These are phyloP conservation scores for Casuarius casuarius DNA, from an alignment of 2,113 vertebrate species.

Conservation along the genomic window DNA sequence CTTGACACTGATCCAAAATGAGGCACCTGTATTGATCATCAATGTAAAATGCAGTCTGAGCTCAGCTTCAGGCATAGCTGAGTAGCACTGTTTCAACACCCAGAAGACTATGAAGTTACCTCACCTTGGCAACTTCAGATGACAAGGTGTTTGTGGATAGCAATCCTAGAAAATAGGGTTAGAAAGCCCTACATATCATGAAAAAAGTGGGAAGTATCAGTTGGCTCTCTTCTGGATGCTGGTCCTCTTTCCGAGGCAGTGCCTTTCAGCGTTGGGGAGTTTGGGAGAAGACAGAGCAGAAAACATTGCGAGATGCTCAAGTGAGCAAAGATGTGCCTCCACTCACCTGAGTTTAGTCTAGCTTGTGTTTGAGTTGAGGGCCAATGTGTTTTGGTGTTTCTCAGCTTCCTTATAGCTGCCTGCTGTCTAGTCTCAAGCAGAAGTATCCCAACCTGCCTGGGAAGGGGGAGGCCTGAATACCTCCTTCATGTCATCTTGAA, in stretches of 20 bases:
- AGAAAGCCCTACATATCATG: rapidly evolving
- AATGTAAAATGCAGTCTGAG: no score
- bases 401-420: background rate
- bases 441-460: no score
- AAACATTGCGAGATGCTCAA: rapidly evolving
- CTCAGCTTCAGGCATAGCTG: no score
- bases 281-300: background rate
- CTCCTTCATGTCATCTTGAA: background rate
- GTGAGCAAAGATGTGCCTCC: background rate
- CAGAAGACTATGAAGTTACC: no score
- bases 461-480: background rate
- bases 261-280: background rate
- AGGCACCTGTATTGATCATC: no score
- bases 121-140: no score
- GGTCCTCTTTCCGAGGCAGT: background rate
- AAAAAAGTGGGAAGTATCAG: background rate
- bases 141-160: no score
- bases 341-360: rapidly evolving
- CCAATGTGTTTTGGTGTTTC: background rate
- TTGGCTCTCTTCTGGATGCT: rapidly evolving
- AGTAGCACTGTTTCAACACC: no score
- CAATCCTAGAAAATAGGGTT: no score
- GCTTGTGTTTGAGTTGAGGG: background rate
- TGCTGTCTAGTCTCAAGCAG: background rate
- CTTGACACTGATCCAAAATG: no score